Percentiles rank a stretch among this genome's conserved stretches.
phyloP scores from a whole-genome alignment of 2,797 vertebrate genomes.

The Sardinella longiceps region DNA sequence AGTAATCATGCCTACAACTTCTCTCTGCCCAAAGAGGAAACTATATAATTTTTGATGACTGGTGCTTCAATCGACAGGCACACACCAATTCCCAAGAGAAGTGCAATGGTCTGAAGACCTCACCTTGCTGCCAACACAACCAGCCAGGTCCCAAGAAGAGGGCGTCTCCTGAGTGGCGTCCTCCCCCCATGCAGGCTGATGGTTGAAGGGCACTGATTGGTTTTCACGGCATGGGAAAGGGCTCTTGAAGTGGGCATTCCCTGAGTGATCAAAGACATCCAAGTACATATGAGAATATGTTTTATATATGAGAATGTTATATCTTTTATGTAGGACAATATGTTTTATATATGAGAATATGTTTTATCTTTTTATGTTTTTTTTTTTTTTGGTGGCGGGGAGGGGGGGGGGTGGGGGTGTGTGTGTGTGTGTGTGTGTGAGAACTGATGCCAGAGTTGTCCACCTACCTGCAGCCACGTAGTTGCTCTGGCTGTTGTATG shows the following conservation, averaged over 20 bases:
- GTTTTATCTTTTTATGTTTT: no score
- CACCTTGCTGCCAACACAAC: slow-evolving; percentile 83
- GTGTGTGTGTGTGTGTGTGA: no score
- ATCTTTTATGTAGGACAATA: no score
- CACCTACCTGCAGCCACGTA: slow-evolving; percentile 53
- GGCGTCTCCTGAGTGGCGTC: slow-evolving; percentile 71
- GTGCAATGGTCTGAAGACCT: slow-evolving; percentile 27
- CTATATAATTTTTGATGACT: not conserved
- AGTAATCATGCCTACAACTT: not conserved
- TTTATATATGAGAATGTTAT: no score
- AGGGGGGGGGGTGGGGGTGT: no score
- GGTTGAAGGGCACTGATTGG: slow-evolving; percentile 70
- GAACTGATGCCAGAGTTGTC: not conserved
- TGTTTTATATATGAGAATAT: no score
- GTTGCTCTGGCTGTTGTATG: slow-evolving; percentile 65
- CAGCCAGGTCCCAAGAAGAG: slow-evolving; percentile 84
- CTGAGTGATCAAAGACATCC: slow-evolving; percentile 62
- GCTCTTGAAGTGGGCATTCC: slow-evolving; percentile 84
- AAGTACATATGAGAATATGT: not conserved
- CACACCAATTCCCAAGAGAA: not conserved
- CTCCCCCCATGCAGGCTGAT: slow-evolving; percentile 73
- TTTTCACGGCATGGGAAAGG: slow-evolving; percentile 79
- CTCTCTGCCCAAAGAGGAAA: not conserved
- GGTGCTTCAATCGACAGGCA: not conserved
- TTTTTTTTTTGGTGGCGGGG: no score